Conservation (phyloP, 1,140 invertebrate genomes). For the Ceratitis capitata region DNA sequence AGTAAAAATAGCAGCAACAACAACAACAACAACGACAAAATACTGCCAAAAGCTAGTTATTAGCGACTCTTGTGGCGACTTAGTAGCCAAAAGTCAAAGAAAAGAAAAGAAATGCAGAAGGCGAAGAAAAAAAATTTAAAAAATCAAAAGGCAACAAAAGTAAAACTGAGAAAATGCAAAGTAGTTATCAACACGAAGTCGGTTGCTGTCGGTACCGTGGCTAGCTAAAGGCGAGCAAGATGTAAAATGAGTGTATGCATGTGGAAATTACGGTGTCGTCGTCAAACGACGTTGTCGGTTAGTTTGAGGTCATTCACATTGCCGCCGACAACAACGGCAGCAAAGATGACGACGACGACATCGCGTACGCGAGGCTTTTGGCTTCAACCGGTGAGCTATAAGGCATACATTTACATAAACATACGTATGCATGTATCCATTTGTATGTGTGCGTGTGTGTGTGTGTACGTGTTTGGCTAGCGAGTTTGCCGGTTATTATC, state of each 20-base stretch:
- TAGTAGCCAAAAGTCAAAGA: not conserved
- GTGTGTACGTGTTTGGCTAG: not conserved
- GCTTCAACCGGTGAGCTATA: not conserved
- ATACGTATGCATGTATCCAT: not conserved
- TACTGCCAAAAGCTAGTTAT: not conserved
- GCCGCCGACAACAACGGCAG: no score
- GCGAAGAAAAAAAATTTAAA: not conserved
- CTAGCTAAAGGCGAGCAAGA: not conserved
- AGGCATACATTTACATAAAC: not conserved
- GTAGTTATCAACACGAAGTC: not conserved
- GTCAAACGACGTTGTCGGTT: not conserved
- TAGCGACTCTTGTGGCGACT: not conserved
- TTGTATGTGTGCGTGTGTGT: not conserved
- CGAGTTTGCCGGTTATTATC: not conserved
- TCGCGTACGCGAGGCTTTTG: not conserved
- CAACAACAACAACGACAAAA: not conserved
- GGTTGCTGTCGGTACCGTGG: not conserved
- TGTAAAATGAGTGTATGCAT: constrained; percentile 16
- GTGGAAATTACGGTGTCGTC: constrained; percentile 15
- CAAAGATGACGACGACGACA: no score
- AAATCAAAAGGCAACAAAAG: not conserved
- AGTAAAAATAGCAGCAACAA: not conserved
- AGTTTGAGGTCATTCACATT: constrained; percentile 31
- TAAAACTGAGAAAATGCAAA: not conserved
- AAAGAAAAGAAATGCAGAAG: not conserved